These are phyloP conservation scores for Sitta carolinensis DNA, from an alignment of 2,797 vertebrate species.

Conservation along the genomic window DNA sequence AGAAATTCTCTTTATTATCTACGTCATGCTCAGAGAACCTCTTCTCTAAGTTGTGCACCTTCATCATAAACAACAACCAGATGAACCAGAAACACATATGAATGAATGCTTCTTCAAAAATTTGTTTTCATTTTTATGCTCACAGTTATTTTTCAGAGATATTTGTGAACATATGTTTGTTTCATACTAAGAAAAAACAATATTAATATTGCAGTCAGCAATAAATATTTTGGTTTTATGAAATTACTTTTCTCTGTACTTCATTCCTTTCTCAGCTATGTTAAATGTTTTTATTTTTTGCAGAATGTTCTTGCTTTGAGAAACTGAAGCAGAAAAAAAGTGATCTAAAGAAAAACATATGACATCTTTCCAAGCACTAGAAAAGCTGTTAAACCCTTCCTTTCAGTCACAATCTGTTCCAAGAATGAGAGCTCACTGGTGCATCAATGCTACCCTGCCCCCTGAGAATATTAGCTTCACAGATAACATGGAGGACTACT, in stretches of 20 bases:
- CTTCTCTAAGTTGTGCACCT: neutral
- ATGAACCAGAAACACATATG: neutral
- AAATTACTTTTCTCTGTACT: neutral
- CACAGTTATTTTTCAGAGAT: neutral
- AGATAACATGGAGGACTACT: constrained; percentile 5
- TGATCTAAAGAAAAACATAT: constrained; percentile 36
- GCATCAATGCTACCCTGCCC: neutral
- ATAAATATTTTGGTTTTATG: neutral
- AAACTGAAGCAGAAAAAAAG: constrained; percentile 12
- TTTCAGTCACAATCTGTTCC: constrained; percentile 56
- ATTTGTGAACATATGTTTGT: neutral
- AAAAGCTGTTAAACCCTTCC: constrained; percentile 45
- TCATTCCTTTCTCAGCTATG: neutral
- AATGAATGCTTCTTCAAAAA: neutral
- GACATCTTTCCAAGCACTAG: constrained; percentile 28
- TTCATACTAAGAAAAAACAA: neutral
- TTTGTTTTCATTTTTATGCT: neutral
- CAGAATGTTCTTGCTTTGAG: neutral
- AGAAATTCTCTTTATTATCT: neutral
- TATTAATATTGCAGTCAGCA: neutral
- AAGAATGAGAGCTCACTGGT: constrained; percentile 21
- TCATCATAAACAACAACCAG: neutral
- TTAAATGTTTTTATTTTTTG: constrained; percentile 19
- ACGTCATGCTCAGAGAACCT: neutral
- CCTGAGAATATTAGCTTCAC: constrained; percentile 48